These are phyloP conservation scores for Lepidochitona cinerea DNA, from an alignment of 2,888 invertebrate genomes.

Conservation along the genomic window DNA sequence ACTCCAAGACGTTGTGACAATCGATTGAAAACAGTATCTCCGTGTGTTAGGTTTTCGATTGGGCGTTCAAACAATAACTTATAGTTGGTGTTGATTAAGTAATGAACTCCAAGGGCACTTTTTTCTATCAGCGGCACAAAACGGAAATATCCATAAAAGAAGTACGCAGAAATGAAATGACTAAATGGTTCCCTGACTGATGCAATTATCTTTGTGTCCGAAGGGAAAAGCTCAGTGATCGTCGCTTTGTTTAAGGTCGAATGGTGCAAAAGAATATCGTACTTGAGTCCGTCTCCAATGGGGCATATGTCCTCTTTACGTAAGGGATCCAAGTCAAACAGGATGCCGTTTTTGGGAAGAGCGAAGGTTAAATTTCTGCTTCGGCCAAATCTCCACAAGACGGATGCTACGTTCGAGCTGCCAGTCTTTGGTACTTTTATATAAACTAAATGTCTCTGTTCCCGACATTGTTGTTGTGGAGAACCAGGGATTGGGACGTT, in stretches of 20 bases:
- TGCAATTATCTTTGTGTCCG: neutral
- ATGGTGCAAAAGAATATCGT: neutral
- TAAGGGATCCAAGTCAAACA: neutral
- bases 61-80: neutral
- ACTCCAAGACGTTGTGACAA: neutral
- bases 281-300: neutral
- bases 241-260: neutral
- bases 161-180: neutral
- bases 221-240: neutral
- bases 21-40: neutral
- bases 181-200: neutral
- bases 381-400: neutral
- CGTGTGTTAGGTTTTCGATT: neutral
- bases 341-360: neutral
- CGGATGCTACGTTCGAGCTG: neutral
- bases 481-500: too few relatives aligned
- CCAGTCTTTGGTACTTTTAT: neutral
- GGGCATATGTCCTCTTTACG: neutral
- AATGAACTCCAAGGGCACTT: too few relatives aligned
- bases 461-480: neutral
- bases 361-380: neutral
- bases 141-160: neutral
- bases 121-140: neutral
- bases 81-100: neutral
- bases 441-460: neutral